Base-by-base conservation (phyloP, 2,113 vertebrate genomes). In the Rana temporaria region DNA sequence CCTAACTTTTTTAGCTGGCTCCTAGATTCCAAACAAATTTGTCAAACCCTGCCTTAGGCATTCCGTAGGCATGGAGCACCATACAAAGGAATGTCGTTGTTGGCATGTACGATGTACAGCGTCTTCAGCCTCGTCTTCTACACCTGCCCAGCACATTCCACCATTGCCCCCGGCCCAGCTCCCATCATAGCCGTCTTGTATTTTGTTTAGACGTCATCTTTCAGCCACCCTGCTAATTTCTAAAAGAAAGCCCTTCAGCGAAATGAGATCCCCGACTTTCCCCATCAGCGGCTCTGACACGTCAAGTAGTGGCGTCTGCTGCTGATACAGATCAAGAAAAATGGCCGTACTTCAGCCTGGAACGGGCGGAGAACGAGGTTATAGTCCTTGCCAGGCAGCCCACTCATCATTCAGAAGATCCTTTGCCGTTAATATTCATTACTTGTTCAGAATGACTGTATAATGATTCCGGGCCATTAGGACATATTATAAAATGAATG, bases 381-480 rank as follows among this genome's bases (percentile, higher is more conserved):
- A 6, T 19, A 19, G 71, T 59, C 71, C 71, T 74, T n/a, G 22
- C 55, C n/a, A 34, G 55, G 55, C 71, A 74, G 71, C 26, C n/a
- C 55, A 38, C 71, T 74, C 71, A 74, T 74, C 71, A 60, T 60
- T 59, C 55, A 34, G 55, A 55, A 60, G 59, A 74, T 59, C 71
- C 71, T 74, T 59, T 16, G 55, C 71, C 32, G 71, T 74, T 74
- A 74, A 74, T 74, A 74, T 57, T 74, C 71, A 74, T 74, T 74
- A 74, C 71, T 74, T 60, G 26, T 59, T 60, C 71, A 3, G 71
- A 57, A 74, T 74, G 57, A 57, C 71, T 59, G 38, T 74, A 38
- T 74, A 74, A 56, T 60, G 71, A 74, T 74, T 38, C 71, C 24
- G 16, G 17, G 56, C 71, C 71, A 74, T 74, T 74, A 74, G 71